Conservation (phyloP, 2,888 invertebrate genomes). For the Zele albiditarsus region DNA sequence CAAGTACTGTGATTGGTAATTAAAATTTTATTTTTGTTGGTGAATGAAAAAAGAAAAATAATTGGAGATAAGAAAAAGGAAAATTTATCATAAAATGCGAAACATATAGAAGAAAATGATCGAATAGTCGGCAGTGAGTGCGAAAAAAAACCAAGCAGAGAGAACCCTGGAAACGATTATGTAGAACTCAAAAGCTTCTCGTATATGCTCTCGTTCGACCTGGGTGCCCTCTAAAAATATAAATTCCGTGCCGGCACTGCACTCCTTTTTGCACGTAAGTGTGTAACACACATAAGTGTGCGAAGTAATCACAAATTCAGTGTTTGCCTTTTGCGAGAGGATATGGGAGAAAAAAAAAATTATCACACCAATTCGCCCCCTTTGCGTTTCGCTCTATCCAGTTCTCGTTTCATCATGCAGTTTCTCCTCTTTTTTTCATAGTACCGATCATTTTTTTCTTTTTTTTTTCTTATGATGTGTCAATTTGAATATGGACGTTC, state of each 20-base stretch:
- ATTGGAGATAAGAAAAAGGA: not conserved
- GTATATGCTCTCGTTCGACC: constrained; percentile 55
- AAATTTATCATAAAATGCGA: not conserved
- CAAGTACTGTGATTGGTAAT: not conserved
- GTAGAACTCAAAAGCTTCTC: constrained; percentile 37
- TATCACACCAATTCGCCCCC: not conserved
- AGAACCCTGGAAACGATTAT: constrained; percentile 27
- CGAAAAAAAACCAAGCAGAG: not conserved
- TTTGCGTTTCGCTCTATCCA: not conserved
- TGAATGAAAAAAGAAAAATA: not conserved
- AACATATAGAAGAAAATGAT: not conserved
- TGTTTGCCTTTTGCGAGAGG: not conserved
- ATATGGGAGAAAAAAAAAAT: not conserved
- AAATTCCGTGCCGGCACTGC: constrained; percentile 67
- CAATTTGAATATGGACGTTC: too few species aligned
- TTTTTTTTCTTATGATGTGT: too few species aligned
- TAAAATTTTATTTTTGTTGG: not conserved
- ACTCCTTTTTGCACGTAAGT: constrained; percentile 46
- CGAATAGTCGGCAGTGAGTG: not conserved
- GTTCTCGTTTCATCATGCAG: too few species aligned
- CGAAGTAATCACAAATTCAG: not conserved
- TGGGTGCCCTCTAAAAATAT: constrained; percentile 72
- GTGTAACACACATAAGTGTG: constrained; percentile 13
- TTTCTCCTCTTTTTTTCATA: too few species aligned
- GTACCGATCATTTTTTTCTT: too few species aligned